Base-by-base conservation (phyloP, 2,888 invertebrate genomes). In the Thumatha senex region DNA sequence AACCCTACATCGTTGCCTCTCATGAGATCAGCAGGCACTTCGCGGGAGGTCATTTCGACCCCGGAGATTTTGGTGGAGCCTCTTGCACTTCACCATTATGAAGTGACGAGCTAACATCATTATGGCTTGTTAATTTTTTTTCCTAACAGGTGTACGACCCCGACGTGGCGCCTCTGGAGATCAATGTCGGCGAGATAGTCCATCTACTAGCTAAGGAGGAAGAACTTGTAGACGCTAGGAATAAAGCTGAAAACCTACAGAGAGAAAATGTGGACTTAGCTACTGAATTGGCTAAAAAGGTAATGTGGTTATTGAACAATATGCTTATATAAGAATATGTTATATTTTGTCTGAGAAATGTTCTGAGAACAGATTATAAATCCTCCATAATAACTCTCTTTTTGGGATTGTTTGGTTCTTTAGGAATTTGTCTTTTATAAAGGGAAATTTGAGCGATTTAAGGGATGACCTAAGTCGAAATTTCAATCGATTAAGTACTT, bases 141-240 rank as follows among this genome's bases (percentile, higher is more conserved):
- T 31, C 7, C 0, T 43, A 24, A 14, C 67, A 86, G 93, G 76
- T 86, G 1, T 94, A 95, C 70, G 96, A 98, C 80, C 97, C 97
- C 3, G 98, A 98, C 74, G 94, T 96, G 11, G 94, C 96, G 0
- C 96, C 97, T 0, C 92, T 98, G 18, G 95, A 96, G 53, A 97
- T 98, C 54, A 97, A 98, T 79, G 98, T 98, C 4, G 96, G 96
- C 61, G 96, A 98, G 86, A 95, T 98, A 51, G 97, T 98, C 3
- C 96, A 97, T 63, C 92, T 98, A 70, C 86, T 98, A 60, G 98
- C 98, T 12, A 98, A 97, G 82, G 98, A 98, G 82, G 98, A 98
- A 77, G 98, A 98, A 78, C 86, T 98, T 38, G 95, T 96, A 0
- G 97, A 96, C 4, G 97, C 98, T 0, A 94, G 96, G 61, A 95